phyloP scores from a whole-genome alignment of 2,888 invertebrate genomes.

The Axea sp. region DNA sequence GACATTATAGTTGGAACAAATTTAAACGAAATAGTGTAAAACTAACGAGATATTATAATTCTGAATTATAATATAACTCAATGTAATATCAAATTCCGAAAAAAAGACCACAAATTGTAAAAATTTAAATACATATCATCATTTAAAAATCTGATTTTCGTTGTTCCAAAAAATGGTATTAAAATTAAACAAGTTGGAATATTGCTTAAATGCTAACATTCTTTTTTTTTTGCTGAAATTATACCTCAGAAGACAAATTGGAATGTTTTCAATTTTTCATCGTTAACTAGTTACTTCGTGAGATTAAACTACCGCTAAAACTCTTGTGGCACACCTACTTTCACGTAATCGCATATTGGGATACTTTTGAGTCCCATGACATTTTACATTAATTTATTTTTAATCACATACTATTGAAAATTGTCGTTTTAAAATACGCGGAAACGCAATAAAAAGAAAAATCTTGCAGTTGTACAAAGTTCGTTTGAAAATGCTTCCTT shows the following conservation, averaged over 20 bases:
- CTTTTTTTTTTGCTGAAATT: background rate
- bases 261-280: constrained; percentile 14
- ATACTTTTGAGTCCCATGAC: background rate
- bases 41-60: too few species aligned
- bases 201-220: too few species aligned
- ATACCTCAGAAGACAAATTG: background rate
- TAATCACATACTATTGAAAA: background rate
- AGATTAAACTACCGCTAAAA: constrained; percentile 17
- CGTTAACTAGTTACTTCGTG: constrained; percentile 9
- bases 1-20: too few species aligned
- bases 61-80: too few species aligned
- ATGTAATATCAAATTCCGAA: too few species aligned
- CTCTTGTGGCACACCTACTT: constrained; percentile 14
- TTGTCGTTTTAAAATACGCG: too few species aligned
- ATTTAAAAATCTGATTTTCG: too few species aligned
- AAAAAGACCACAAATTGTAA: background rate
- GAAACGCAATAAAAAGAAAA: background rate
- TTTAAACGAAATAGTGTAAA: too few species aligned
- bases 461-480: too few species aligned
- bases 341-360: background rate
- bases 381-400: constrained; percentile 1
- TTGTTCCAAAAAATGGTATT: too few species aligned
- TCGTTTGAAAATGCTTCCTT: too few species aligned
- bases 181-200: too few species aligned
- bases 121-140: background rate